Evolutionary conservation across 1,140 invertebrate species (phyloP), one percentile per base, ranked within the genome.

Genomic region (Dryas iulia): DNA sequence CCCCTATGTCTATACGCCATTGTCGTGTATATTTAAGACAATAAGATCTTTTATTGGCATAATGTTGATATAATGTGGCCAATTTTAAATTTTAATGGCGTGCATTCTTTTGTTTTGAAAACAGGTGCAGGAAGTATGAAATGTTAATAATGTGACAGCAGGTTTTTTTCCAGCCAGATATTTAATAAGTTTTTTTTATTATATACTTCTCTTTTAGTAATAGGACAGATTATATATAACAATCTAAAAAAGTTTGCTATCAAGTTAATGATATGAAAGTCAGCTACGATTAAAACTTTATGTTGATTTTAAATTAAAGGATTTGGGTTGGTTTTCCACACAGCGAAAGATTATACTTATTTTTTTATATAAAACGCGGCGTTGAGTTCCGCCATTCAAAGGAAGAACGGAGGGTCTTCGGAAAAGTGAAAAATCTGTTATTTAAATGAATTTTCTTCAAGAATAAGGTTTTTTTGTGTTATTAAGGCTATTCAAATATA

Each of bases 1-100:
- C n/a, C n/a, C n/a, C n/a, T n/a, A n/a, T n/a, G n/a, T n/a, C n/a
- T n/a, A 3, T 14, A 57, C n/a, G 24, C 10, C 54, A 21, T 58
- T 4, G 26, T 26, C 31, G 26, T 62, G 47, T 62, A 28, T 62
- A 24, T 33, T 23, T 65, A 23, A 65, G 63, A 65, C 63, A 65
- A 65, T 65, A 65, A 65, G 63, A 39, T 58, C 53, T 25, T 14
- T 26, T 18, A 28, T 58, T 39, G 24, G 23, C 54, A 28, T 58
- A 30, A 23, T 12, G 11, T 35, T 57, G 10, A 24, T n/a, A 28
- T 31, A 21, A 53, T 58, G 26, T 58, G 54, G 54, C 54, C 63
- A 65, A 65, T 31, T 12, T 14, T 39, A 8, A 58, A 25, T 12
- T 24, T 56, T 5, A 18, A 26, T 26, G 39, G 0, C 1, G 39